Conservation (phyloP, 2,113 vertebrate species). For the Motacilla alba region DNA sequence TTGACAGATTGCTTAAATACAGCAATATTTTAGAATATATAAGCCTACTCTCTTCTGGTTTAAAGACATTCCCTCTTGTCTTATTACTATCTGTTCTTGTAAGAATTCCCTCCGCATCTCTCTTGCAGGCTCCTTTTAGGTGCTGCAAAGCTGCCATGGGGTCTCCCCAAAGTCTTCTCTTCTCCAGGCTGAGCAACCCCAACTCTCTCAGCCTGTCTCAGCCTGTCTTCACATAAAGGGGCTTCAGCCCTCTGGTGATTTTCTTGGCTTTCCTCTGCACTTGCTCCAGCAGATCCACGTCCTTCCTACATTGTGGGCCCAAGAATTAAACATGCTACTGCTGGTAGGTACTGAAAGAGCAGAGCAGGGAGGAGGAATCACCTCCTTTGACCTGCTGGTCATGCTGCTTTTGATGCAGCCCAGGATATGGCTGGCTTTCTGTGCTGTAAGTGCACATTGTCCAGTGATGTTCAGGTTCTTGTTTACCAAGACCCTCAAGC, state of each 20-base stretch:
- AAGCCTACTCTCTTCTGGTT: neutral
- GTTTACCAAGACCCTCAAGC: neutral
- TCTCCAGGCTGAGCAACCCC: neutral
- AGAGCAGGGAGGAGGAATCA: accelerated
- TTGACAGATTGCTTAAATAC: neutral
- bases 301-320: neutral
- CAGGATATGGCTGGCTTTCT: neutral
- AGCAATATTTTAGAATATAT: neutral
- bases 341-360: neutral
- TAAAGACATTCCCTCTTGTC: neutral
- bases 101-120: neutral
- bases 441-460: too few relatives aligned
- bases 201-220: neutral
- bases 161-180: neutral
- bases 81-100: neutral
- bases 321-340: neutral
- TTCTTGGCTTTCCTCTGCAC: neutral
- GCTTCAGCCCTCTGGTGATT: neutral
- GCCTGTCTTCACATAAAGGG: neutral
- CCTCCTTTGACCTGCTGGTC: neutral
- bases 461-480: neutral
- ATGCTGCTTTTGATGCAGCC: neutral
- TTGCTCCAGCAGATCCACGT: neutral
- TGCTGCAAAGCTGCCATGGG: neutral
- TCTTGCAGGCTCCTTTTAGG: too few relatives aligned